Conservation (phyloP, 2,113 vertebrate genomes). For the Entelurus aequoreus region DNA sequence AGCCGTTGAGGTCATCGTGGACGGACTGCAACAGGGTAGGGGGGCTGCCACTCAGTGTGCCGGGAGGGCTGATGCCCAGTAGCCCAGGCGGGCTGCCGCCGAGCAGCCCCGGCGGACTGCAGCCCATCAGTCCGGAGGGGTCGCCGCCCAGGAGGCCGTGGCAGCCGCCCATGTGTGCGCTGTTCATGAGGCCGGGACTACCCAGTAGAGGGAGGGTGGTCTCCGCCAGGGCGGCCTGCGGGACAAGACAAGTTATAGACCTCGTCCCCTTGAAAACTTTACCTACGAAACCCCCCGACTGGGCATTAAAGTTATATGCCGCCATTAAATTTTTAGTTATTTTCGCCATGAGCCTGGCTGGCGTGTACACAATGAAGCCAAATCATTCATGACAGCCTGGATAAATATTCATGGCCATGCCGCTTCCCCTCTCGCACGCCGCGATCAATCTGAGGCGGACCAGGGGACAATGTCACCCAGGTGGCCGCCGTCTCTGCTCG, state of each 20-base stretch:
- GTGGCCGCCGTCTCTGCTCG: constrained; percentile 1
- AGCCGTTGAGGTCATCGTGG: constrained; percentile 93
- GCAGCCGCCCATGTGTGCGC: constrained; percentile 81
- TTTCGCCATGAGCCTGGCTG: constrained; percentile 93
- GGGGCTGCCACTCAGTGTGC: constrained; percentile 85
- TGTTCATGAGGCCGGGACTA: constrained; percentile 90
- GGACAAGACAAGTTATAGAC: constrained; percentile 1
- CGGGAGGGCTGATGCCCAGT: constrained; percentile 87
- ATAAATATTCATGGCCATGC: constrained; percentile 99
- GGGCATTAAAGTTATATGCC: constrained; percentile 97
- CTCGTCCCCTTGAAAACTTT: constrained; percentile 78
- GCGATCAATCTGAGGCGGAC: constrained; percentile 84
- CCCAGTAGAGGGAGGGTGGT: constrained; percentile 96
- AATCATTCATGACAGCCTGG: constrained; percentile 98
- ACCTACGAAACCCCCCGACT: constrained; percentile 86
- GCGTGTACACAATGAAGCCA: constrained; percentile 86
- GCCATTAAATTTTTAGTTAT: constrained; percentile 96
- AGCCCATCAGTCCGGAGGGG: constrained; percentile 84
- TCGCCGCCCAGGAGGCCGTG: constrained; percentile 91
- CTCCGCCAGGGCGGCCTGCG: constrained; percentile 93
- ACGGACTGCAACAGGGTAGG: constrained; percentile 85
- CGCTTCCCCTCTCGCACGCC: constrained; percentile 88
- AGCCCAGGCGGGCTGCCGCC: constrained; percentile 85
- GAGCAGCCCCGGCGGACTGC: constrained; percentile 82
- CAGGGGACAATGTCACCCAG: constrained; percentile 4